A percentile compares a stretch with the other conserved stretches of the same genome.
phyloP scores from a whole-genome alignment of 2,888 invertebrate genomes.

The Chymomyza amoena region DNA sequence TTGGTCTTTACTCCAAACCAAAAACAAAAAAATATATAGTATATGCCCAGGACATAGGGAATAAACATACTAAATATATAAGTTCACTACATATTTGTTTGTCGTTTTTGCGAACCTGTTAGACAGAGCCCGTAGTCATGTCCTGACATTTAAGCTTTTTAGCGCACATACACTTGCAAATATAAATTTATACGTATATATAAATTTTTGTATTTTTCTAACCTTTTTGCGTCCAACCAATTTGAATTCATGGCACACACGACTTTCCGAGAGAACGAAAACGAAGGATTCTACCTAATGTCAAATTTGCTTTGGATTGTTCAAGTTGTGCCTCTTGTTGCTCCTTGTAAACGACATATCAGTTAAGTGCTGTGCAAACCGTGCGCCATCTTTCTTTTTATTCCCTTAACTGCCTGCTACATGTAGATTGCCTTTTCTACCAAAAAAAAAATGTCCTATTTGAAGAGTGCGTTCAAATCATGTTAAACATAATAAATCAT shows the following conservation, averaged over 20 bases:
- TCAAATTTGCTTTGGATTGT: constrained; percentile 48
- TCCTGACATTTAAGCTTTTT: background rate
- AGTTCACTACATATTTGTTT: too few species aligned
- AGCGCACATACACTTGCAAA: background rate
- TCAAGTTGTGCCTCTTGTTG: constrained; percentile 21
- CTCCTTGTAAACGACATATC: constrained; percentile 5
- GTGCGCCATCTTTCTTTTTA: constrained; percentile 11
- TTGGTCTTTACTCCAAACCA: too few species aligned
- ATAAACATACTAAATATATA: too few species aligned
- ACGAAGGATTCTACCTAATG: constrained; percentile 58
- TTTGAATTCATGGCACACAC: constrained; percentile 12
- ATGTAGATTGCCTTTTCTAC: background rate
- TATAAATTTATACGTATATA: background rate
- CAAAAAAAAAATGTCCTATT: background rate
- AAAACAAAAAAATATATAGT: too few species aligned
- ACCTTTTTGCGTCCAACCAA: background rate
- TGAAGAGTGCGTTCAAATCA: constrained; percentile 12
- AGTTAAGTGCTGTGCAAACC: constrained; percentile 58
- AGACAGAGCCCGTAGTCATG: background rate
- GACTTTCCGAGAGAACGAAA: constrained; percentile 41
- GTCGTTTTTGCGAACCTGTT: background rate
- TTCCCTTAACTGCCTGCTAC: background rate
- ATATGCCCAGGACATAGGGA: too few species aligned
- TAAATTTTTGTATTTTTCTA: background rate
- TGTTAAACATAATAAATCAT: constrained; percentile 68